phyloP scores from a whole-genome alignment of 2,797 vertebrate species.

The Tolypeutes matacus region DNA sequence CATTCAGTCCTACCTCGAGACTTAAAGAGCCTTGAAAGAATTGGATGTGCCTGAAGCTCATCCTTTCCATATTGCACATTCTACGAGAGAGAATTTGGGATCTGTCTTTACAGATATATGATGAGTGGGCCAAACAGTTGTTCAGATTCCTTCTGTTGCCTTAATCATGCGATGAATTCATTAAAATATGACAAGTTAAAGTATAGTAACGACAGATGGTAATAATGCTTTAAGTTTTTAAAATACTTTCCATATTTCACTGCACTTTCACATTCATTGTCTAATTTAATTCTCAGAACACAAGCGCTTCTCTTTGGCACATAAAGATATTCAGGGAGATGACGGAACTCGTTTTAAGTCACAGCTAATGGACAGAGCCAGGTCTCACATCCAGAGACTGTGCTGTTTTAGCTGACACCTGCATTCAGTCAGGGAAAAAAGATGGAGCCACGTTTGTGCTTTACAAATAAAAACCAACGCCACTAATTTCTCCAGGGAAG shows the following conservation, averaged over 20 bases:
- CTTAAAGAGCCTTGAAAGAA: not conserved
- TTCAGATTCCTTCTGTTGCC: not conserved
- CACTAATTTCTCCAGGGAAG: slow-evolving; percentile 17
- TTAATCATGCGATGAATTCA: not conserved
- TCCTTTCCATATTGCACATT: not conserved
- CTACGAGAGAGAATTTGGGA: not conserved
- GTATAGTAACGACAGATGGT: not conserved
- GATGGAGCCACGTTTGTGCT: not conserved
- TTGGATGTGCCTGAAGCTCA: not conserved
- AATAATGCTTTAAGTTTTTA: not conserved
- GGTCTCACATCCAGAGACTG: not conserved
- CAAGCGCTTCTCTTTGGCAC: not conserved
- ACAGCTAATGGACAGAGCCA: not conserved
- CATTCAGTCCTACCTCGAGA: not conserved
- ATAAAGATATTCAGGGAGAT: not conserved
- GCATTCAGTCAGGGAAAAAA: not conserved
- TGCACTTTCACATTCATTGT: not conserved
- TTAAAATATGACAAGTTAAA: slow-evolving; percentile 29
- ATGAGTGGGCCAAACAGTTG: not conserved
- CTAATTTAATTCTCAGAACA: slow-evolving; percentile 11
- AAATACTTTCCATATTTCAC: not conserved
- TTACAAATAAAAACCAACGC: slow-evolving; percentile 65
- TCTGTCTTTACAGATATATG: not conserved
- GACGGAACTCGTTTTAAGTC: not conserved
- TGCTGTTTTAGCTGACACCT: not conserved